Evolutionary conservation across 2,888 invertebrate species (phyloP), one percentile per base, ranked within the genome.

Genomic region (Azorinus chamasolen): DNA sequence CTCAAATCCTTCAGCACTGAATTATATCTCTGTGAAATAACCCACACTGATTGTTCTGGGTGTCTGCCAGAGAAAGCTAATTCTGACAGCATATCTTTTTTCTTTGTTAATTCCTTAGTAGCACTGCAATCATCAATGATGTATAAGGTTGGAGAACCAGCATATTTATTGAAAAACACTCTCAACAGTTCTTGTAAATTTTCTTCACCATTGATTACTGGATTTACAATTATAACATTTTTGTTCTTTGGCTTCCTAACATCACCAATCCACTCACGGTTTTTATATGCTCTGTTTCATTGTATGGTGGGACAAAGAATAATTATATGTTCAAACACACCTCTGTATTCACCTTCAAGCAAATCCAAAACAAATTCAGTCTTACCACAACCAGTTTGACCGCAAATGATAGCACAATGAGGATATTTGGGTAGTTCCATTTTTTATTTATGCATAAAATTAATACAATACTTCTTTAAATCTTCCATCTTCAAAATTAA

Each of bases 61-160:
- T 81, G 81, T 45, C 77, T 43, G 1, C 69, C 78, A 8, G 57
- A 64, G 58, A 81, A 78, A 8, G 81, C 81, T 8, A 81, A 41
- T 24, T 71, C 63, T 18, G 78, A 71, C 27, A 78, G 58, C 71
- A 71, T 71, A 37, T 69, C 70, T 62, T 66, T 72, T 63, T 79
- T 80, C 64, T 84, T 80, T 50, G 70, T 82, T 25, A 73, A 39
- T 48, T 70, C 71, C 32, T 69, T 78, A n/a, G 55, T 64, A 22
- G 72, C 79, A 37, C 54, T 50, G 48, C 74, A 77, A 61, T 83
- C 77, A 55, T 81, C 77, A n/a, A 81, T 79, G 39, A 80, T 70
- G 57, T 76, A 83, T 55, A 83, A 57, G 4, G 76, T 83, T 1
- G 73, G 43, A 2, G 57, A 43, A 27, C 71, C 77, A 24, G 57